These are phyloP conservation scores for Thereva unica DNA, from an alignment of 2,888 invertebrate species.

Conservation along the genomic window DNA sequence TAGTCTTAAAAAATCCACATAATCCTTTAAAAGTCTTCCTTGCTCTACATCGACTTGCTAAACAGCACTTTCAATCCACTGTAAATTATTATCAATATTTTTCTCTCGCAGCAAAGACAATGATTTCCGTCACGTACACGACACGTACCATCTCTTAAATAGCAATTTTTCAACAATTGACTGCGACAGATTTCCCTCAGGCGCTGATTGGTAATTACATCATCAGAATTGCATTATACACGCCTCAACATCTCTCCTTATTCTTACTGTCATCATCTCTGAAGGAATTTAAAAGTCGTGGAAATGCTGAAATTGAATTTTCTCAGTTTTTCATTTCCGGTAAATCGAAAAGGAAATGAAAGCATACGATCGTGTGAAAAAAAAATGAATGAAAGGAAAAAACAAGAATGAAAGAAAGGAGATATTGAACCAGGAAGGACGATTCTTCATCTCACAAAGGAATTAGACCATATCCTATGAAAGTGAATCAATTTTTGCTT, in stretches of 20 bases:
- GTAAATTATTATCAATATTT: too few species aligned
- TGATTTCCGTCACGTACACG: too few species aligned
- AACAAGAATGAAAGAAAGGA: too few species aligned
- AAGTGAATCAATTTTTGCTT: too few species aligned
- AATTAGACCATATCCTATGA: too few species aligned
- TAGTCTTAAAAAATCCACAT: too few species aligned
- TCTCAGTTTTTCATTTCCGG: slow-evolving; percentile 23
- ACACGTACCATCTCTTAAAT: neutral
- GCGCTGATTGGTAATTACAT: slow-evolving; percentile 16
- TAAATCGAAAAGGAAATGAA: slow-evolving; percentile 17
- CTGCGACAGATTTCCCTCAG: neutral
- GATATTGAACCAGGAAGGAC: too few species aligned
- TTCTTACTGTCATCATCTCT: neutral
- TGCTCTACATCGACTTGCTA: too few species aligned
- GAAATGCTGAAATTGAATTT: slow-evolving; percentile 20
- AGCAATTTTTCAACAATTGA: slow-evolving; percentile 10
- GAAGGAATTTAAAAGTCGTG: neutral
- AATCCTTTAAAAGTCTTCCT: too few species aligned
- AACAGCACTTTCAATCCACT: too few species aligned
- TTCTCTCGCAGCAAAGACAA: too few species aligned
- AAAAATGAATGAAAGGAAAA: neutral
- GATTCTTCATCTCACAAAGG: too few species aligned
- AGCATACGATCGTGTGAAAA: slow-evolving; percentile 14
- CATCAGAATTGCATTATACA: slow-evolving; percentile 11
- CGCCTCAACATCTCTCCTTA: neutral